Percentiles rank a stretch among this genome's conserved stretches.
phyloP scores from a whole-genome alignment of 2,888 invertebrate species.

The Eristalis intricaria region DNA sequence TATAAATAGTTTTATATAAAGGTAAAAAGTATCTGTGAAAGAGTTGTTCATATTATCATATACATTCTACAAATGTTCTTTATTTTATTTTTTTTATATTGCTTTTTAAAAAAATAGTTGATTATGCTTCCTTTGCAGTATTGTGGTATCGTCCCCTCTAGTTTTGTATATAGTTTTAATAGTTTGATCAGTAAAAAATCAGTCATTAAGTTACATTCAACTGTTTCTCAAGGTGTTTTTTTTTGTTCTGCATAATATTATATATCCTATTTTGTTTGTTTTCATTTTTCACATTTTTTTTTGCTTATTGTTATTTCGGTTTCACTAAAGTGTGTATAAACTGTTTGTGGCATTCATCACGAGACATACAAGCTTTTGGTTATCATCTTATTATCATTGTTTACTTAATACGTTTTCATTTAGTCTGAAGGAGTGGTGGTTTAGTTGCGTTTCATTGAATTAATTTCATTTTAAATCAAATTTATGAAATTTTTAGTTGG shows the following conservation, averaged over 20 bases:
- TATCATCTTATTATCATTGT: conserved; percentile 37
- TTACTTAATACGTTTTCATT: conserved; percentile 56
- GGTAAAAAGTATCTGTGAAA: conserved; percentile 44
- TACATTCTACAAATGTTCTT: conserved; percentile 3
- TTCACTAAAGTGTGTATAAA: conserved; percentile 9
- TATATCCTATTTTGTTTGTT: conserved; percentile 13
- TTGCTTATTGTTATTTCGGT: conserved; percentile 12
- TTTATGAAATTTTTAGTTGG: not conserved
- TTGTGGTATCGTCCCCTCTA: conserved; percentile 68
- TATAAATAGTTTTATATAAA: conserved; percentile 35
- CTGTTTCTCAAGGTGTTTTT: conserved; percentile 60
- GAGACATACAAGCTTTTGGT: conserved; percentile 36
- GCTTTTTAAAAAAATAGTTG: conserved; percentile 68
- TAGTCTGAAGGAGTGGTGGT: conserved; percentile 66
- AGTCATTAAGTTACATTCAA: conserved; percentile 72
- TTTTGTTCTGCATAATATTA: conserved; percentile 5
- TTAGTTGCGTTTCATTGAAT: conserved; percentile 50
- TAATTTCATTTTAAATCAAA: conserved; percentile 35
- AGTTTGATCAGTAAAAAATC: conserved; percentile 73
- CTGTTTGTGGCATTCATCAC: conserved; percentile 41
- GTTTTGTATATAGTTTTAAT: conserved; percentile 67
- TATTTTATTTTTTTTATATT: conserved; percentile 28
- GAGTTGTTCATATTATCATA: not conserved
- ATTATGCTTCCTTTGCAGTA: conserved; percentile 64
- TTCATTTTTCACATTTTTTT: conserved; percentile 14